Conservation (phyloP, 1,140 invertebrate genomes). For the Mesaphorura yosii region DNA sequence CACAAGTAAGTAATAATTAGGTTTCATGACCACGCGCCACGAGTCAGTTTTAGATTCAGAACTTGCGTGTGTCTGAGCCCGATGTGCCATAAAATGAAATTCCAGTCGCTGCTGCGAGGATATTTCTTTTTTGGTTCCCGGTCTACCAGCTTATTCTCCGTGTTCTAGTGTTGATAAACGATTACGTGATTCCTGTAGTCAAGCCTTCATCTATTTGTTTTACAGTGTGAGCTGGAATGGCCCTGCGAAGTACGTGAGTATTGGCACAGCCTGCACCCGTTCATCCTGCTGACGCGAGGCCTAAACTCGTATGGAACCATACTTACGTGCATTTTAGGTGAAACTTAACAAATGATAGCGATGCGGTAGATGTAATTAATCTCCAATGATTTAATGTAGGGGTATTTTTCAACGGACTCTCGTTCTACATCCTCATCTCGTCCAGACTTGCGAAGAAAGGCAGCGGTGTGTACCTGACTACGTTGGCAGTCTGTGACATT, state of each 20-base stretch:
- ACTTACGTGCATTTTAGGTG: conserved; percentile 35
- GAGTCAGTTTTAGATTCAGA: too few relatives aligned
- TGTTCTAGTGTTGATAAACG: too few relatives aligned
- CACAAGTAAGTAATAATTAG: too few relatives aligned
- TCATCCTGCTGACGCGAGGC: conserved; percentile 33
- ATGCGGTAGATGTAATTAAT: not conserved
- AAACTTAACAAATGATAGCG: not conserved
- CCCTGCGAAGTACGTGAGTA: conserved; percentile 35
- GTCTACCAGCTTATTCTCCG: too few relatives aligned
- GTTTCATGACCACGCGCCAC: too few relatives aligned
- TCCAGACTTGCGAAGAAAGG: conserved; percentile 23
- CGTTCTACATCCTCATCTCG: conserved; percentile 25
- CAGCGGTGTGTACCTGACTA: conserved; percentile 34
- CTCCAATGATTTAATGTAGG: conserved; percentile 9
- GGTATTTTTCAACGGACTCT: conserved; percentile 19
- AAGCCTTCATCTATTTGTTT: not conserved
- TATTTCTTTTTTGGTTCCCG: too few relatives aligned
- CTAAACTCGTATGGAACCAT: conserved; percentile 34
- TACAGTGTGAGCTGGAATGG: conserved; percentile 33
- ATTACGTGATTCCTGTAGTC: too few relatives aligned
- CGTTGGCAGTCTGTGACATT: conserved; percentile 36
- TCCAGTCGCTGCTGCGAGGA: too few relatives aligned
- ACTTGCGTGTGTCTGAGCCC: too few relatives aligned
- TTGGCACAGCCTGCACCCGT: conserved; percentile 33
- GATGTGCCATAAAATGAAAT: too few relatives aligned